Evolutionary conservation across 2,797 vertebrate genomes (phyloP).

Genomic region (Lepidocolaptes lacrymiger): DNA sequence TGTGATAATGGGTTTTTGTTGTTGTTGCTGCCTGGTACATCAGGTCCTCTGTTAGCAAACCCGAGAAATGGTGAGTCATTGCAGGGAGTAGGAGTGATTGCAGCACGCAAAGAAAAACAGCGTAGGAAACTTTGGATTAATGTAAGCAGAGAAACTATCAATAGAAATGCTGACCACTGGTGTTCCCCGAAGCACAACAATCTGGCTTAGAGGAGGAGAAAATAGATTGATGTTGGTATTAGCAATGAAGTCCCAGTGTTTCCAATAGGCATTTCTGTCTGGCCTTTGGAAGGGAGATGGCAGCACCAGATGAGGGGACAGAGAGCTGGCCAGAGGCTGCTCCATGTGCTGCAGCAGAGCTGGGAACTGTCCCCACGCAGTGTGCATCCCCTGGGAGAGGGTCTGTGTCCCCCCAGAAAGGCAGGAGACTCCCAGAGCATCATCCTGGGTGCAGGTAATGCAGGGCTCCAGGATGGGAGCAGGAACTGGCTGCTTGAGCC

Average conservation of each 20-base stretch:
- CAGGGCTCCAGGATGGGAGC: rapidly evolving
- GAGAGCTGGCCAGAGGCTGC: rapidly evolving
- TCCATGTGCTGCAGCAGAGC: rapidly evolving
- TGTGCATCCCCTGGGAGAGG: rapidly evolving
- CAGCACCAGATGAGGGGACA: rapidly evolving
- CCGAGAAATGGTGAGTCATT: conserved; percentile 35
- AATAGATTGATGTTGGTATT: neutral
- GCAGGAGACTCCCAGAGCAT: neutral
- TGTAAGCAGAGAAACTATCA: conserved; percentile 13
- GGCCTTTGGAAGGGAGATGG: neutral
- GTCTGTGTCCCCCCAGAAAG: rapidly evolving
- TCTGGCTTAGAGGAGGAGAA: neutral
- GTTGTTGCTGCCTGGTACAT: conserved; percentile 48
- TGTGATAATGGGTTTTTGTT: conserved; percentile 16
- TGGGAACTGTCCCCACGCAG: rapidly evolving
- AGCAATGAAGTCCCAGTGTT: neutral
- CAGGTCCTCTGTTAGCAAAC: conserved; percentile 53
- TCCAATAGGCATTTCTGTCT: rapidly evolving
- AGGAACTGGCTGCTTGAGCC: neutral
- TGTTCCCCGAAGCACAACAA: neutral
- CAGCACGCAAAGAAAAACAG: neutral
- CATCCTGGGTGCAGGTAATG: rapidly evolving
- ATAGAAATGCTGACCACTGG: neutral
- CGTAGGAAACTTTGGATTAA: conserved; percentile 9
- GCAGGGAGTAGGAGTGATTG: conserved; percentile 28